Evolutionary conservation across 92 coral and sea anemone genomes (phyloP).

Genomic region (Pocillopora meandrina): DNA sequence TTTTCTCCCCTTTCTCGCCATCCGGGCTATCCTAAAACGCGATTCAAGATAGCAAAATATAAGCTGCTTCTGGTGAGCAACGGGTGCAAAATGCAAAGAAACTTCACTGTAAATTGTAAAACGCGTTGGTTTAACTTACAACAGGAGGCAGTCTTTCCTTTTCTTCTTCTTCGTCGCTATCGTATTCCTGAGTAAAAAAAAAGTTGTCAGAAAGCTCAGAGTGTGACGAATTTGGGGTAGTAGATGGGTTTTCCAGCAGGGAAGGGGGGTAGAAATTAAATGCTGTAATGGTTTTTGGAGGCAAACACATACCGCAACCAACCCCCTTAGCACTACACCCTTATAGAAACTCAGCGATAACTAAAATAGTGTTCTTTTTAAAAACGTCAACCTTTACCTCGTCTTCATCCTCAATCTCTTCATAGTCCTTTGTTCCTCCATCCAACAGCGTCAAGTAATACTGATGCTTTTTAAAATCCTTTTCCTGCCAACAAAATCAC

Average conservation of each 20-base stretch:
- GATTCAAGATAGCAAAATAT: neutral
- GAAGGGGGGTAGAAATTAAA: too few species aligned
- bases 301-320: too few species aligned
- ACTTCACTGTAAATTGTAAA: neutral
- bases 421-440: conserved; percentile 79
- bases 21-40: conserved; percentile 62
- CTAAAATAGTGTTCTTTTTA: neutral
- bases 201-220: too few species aligned
- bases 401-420: conserved; percentile 52
- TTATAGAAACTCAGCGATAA: too few species aligned
- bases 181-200: conserved; percentile 27
- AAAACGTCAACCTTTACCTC: neutral
- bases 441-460: conserved; percentile 82
- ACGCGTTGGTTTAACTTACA: conserved; percentile 3
- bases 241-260: too few species aligned
- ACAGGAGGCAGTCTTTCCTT: conserved; percentile 58
- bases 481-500: conserved; percentile 58
- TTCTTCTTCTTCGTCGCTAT: conserved; percentile 44
- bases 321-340: too few species aligned
- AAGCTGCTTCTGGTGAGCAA: neutral
- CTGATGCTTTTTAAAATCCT: conserved; percentile 78
- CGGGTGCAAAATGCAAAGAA: neutral
- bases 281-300: too few species aligned
- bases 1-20: conserved; percentile 27
- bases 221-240: too few species aligned